phyloP scores from a whole-genome alignment of 2,113 vertebrate genomes.

The Blennius ocellaris region DNA sequence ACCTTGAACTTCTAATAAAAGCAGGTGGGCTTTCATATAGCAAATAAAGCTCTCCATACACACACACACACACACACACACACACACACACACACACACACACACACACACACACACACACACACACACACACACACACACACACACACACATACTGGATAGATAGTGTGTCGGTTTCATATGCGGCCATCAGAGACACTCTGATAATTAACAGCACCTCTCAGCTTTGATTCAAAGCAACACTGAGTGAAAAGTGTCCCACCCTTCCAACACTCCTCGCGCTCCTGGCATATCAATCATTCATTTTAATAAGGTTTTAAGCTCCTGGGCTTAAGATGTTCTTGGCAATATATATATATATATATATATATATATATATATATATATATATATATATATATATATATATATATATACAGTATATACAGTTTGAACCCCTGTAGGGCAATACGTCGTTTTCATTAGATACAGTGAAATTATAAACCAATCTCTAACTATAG shows the following conservation, averaged over 20 bases:
- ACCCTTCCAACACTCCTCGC: slow-evolving; percentile 29
- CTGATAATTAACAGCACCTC: slow-evolving; percentile 69
- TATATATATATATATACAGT: no score
- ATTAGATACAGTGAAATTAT: slow-evolving; percentile 24
- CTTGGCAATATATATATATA: slow-evolving; percentile 39
- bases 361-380: no score
- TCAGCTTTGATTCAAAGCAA: slow-evolving; percentile 67
- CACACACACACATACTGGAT: background rate
- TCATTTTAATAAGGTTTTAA: slow-evolving; percentile 54
- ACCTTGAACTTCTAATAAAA: slow-evolving; percentile 52
- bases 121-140: slow-evolving; percentile 17
- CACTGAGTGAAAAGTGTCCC: slow-evolving; percentile 34
- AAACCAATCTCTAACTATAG: background rate
- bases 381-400: no score
- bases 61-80: slow-evolving; percentile 13
- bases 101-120: slow-evolving; percentile 14
- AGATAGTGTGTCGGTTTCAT: slow-evolving; percentile 34
- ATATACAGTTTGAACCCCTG: slow-evolving; percentile 31
- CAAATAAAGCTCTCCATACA: slow-evolving; percentile 26
- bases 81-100: background rate
- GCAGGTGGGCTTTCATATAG: slow-evolving; percentile 42
- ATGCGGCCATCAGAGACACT: slow-evolving; percentile 65
- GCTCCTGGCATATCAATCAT: slow-evolving; percentile 62
- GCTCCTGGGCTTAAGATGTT: slow-evolving; percentile 44
- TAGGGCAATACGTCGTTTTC: slow-evolving; percentile 31